phyloP scores from a whole-genome alignment of 53 echinoderm and acorn worm genomes.

The Echinometra lucunter region DNA sequence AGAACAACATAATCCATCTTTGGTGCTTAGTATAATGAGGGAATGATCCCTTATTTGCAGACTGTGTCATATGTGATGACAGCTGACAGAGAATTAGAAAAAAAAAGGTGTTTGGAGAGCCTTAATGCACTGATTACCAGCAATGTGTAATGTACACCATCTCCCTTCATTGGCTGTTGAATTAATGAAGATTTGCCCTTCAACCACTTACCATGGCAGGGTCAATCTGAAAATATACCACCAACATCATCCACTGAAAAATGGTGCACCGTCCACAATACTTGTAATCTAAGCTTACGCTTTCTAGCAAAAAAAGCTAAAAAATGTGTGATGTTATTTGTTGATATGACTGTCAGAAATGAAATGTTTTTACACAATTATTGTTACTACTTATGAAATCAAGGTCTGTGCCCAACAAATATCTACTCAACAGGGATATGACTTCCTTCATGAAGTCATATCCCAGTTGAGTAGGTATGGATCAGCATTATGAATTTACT shows the following conservation, averaged over 20 bases:
- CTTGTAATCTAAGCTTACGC: background rate
- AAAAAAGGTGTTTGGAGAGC: background rate
- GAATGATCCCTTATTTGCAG: background rate
- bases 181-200: constrained; percentile 38
- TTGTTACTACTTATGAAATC: background rate
- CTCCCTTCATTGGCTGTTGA: background rate
- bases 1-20: background rate
- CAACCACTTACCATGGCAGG: constrained; percentile 34
- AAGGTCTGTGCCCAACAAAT: background rate
- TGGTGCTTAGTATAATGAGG: background rate
- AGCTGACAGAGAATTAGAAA: background rate
- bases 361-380: background rate
- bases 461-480: background rate
- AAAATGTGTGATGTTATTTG: background rate
- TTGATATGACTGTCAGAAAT: background rate
- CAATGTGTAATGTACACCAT: constrained; percentile 44
- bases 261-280: constrained; percentile 23
- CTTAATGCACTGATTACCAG: constrained; percentile 6
- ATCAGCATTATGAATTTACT: background rate
- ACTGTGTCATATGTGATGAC: background rate
- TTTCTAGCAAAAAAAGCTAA: background rate
- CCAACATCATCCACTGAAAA: background rate
- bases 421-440: background rate
- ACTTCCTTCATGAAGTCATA: no score
- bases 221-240: background rate